These are phyloP conservation scores for Ptychadena robeensis DNA, from an alignment of 2,797 vertebrate species.

Conservation along the genomic window DNA sequence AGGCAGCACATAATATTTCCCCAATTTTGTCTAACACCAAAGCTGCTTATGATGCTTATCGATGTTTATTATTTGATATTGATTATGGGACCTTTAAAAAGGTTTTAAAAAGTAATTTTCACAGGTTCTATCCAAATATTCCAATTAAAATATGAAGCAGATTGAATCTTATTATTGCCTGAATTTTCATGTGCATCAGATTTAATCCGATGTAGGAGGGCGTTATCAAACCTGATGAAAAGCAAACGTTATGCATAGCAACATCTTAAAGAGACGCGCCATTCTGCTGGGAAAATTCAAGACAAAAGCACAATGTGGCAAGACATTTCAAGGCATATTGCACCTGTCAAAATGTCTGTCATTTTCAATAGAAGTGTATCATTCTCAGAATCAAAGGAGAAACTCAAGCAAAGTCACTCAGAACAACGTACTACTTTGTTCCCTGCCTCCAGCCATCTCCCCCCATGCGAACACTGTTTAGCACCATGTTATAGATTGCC, in stretches of 20 bases:
- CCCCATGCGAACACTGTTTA: constrained; percentile 83
- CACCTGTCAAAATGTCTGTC: constrained; percentile 90
- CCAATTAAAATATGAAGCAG: constrained; percentile 6
- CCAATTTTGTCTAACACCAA: neutral
- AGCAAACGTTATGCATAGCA: constrained; percentile 78
- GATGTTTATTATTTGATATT: neutral
- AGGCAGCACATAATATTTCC: neutral
- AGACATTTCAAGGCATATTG: constrained; percentile 94
- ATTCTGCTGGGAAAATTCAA: constrained; percentile 81
- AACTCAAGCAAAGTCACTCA: constrained; percentile 82
- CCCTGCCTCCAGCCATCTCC: constrained; percentile 77
- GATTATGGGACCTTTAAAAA: neutral
- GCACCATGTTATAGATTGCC: constrained; percentile 80
- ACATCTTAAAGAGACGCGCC: constrained; percentile 74
- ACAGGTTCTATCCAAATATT: neutral
- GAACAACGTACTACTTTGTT: constrained; percentile 84
- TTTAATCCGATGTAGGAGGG: constrained; percentile 63
- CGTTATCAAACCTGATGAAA: constrained; percentile 75
- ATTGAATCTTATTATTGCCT: neutral
- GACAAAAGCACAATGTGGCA: constrained; percentile 90
- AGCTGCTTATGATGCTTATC: neutral
- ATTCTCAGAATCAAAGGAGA: constrained; percentile 78
- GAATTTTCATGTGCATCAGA: neutral
- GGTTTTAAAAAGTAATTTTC: neutral
- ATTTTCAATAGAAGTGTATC: constrained; percentile 80